Percentiles rank a stretch among this genome's conserved stretches.
Evolutionary conservation across 2,888 invertebrate species (phyloP).

Genomic region (Drosophila tripunctata): DNA sequence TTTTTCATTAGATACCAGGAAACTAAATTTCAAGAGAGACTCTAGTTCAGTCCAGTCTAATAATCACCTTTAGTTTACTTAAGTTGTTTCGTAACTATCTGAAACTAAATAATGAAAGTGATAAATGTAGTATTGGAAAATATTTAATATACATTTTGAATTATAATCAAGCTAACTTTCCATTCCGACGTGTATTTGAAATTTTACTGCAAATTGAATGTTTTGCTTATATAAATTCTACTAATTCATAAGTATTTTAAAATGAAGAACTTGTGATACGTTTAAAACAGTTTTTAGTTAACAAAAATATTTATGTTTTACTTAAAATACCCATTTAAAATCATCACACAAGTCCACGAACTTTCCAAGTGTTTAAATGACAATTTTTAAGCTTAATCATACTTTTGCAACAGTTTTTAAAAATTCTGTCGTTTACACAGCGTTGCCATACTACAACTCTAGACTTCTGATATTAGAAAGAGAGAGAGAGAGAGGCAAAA

Average conservation of each 20-base stretch:
- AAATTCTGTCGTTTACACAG: background rate
- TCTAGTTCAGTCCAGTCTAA: conserved; percentile 6
- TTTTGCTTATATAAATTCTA: too few relatives aligned
- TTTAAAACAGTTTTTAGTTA: too few relatives aligned
- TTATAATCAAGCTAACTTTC: too few relatives aligned
- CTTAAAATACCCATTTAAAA: too few relatives aligned
- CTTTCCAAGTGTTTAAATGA: background rate
- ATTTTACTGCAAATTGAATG: too few relatives aligned
- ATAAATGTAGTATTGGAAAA: too few relatives aligned
- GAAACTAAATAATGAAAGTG: background rate
- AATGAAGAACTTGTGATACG: too few relatives aligned
- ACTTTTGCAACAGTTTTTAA: conserved; percentile 3
- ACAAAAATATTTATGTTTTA: too few relatives aligned
- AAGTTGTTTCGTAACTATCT: background rate
- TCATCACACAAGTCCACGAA: too few relatives aligned
- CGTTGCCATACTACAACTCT: conserved; percentile 2
- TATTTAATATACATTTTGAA: too few relatives aligned
- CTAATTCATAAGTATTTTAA: too few relatives aligned
- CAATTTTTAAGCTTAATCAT: conserved; percentile 4
- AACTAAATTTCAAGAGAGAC: background rate
- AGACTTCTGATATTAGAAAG: background rate
- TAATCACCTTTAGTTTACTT: background rate
- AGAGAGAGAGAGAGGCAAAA: background rate
- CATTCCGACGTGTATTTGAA: too few relatives aligned
- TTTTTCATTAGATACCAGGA: conserved; percentile 46